These are phyloP conservation scores for Cliona cf. orientalis DNA, from an alignment of 37 sponge, comb jelly and placozoan genomes.

Conservation along the genomic window DNA sequence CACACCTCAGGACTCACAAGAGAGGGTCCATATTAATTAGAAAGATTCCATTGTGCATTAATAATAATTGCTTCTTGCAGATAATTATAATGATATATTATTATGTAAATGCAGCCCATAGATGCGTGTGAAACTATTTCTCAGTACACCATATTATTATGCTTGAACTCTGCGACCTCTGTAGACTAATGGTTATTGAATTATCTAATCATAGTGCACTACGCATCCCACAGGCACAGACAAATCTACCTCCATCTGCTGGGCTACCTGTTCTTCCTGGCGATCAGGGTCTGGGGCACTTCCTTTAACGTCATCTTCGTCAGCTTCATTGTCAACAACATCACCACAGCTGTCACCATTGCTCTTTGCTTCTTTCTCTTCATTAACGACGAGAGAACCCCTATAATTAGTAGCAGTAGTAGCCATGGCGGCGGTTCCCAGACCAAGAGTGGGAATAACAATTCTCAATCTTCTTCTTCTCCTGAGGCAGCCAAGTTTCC, in stretches of 20 bases:
- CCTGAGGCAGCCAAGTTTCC: neutral
- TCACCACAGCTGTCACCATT: constrained; percentile 13
- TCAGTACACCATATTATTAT: neutral
- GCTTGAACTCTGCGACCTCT: neutral
- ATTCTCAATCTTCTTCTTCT: too few relatives aligned
- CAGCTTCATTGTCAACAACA: constrained; percentile 17
- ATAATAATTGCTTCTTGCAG: neutral
- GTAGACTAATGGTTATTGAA: neutral
- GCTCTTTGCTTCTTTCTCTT: constrained; percentile 14
- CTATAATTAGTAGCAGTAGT: constrained; percentile 8
- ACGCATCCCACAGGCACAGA: constrained; percentile 27
- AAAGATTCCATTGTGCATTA: neutral
- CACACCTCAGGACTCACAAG: too few relatives aligned
- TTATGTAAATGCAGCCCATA: neutral
- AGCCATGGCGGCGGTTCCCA: too few relatives aligned
- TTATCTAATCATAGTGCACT: neutral
- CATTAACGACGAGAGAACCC: constrained; percentile 26
- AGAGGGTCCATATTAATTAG: too few relatives aligned
- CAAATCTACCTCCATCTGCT: constrained; percentile 54
- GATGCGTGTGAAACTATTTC: neutral
- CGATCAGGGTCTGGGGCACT: constrained; percentile 47
- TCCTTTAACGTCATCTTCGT: constrained; percentile 49
- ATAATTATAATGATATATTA: neutral
- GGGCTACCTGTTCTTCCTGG: constrained; percentile 54
- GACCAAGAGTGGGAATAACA: neutral